Base-by-base conservation (phyloP, 2,888 invertebrate species). In the Drosophila neonasuta region DNA sequence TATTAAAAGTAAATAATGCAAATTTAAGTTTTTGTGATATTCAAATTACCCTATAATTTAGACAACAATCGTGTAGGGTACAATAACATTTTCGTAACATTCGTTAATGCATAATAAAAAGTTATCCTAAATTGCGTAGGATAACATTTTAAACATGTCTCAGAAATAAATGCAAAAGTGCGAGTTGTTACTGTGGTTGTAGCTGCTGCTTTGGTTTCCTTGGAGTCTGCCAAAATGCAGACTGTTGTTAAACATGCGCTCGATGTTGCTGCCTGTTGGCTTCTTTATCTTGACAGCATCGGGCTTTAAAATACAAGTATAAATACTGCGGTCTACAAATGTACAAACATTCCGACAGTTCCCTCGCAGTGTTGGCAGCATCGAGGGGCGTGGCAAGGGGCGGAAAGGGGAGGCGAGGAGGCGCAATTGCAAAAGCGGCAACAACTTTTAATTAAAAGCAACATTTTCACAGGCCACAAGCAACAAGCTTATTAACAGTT, bases 401-500 rank as follows among this genome's bases (percentile, higher is more conserved):
- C 3, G 20, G 9, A 30, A 6, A 9, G 32, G 3, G 20, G 15
- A 8, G 34, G 32, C 11, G 4, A 17, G 34, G 20, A 39, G 52
- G 24, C 70, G 68, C 77, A 80, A 79, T 81, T 80, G 80, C 77
- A 68, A 66, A 73, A 70, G 68, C 76, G 67, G 66, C 78, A 76
- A 70, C 83, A 73, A 74, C 82, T 84, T 83, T 83, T 83, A 83
- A 83, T 83, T 83, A 83, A 83, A 83, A 83, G 75, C 80, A 84
- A 84, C 84, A 84, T 83, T 83, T 84, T 84, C 82, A 74, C 84
- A 84, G 82, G 75, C 82, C 68, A 51, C 69, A 59, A 59, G 51
- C 68, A 75, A 82, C 80, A 78, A 78, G 82, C 83, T 83, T 84
- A 84, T 84, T 82, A 83, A 83, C 83, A 79, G 83, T 83, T 84